Conservation (phyloP, 2,888 invertebrate genomes). For the Sisyra terminalis region DNA sequence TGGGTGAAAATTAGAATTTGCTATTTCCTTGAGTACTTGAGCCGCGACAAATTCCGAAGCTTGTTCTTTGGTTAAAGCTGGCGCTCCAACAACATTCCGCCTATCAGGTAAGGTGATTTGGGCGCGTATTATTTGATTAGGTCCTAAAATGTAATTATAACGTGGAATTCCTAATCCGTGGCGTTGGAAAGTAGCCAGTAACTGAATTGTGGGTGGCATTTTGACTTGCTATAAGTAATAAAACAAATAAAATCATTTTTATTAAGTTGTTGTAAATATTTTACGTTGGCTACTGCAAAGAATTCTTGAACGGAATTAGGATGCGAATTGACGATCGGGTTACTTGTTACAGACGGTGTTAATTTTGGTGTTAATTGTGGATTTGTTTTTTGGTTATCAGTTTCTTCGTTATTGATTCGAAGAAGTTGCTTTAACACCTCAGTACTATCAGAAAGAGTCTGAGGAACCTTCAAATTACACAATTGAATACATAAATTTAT, state of each 20-base stretch:
- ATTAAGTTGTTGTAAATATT: background rate
- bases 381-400: background rate
- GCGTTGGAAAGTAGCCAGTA: slow-evolving; percentile 28
- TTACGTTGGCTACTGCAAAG: background rate
- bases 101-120: slow-evolving; percentile 31
- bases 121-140: slow-evolving; percentile 22
- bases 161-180: slow-evolving; percentile 27
- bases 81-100: slow-evolving; percentile 27
- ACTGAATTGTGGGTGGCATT: slow-evolving; percentile 17
- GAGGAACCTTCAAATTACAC: too few relatives aligned
- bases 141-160: slow-evolving; percentile 25
- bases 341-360: background rate
- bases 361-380: background rate
- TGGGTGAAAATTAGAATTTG: slow-evolving; percentile 11
- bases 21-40: slow-evolving; percentile 19
- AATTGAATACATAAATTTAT: too few relatives aligned
- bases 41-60: slow-evolving; percentile 31
- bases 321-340: background rate
- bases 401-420: background rate
- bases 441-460: too few relatives aligned
- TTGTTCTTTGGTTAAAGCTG: slow-evolving; percentile 26
- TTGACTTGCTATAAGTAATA: slow-evolving; percentile 19
- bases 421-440: background rate
- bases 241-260: slow-evolving; percentile 14
- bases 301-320: background rate